A percentile compares a stretch with the other conserved stretches of the same genome.
These are phyloP conservation scores for Acomys russatus DNA, from an alignment of 2,797 vertebrate species.

Conservation along the genomic window DNA sequence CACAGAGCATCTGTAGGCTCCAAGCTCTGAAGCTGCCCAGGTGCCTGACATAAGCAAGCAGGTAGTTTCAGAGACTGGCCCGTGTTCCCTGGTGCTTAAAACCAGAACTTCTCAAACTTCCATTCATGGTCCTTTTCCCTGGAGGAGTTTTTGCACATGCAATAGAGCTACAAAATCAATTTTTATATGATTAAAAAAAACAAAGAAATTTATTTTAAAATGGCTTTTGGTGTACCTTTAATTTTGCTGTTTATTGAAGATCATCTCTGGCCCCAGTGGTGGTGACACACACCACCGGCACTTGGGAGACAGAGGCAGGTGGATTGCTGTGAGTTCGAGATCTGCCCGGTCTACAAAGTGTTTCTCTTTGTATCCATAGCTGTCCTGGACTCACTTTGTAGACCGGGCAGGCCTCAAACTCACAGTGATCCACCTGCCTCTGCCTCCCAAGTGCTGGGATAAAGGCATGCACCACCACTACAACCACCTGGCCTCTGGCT, in stretches of 20 bases:
- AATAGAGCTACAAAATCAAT: neutral
- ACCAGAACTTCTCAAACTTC: neutral
- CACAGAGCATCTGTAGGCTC: neutral
- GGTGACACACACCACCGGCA: neutral
- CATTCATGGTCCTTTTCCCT: neutral
- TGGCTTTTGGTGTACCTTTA: neutral
- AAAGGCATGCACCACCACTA: too few species aligned
- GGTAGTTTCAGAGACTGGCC: neutral
- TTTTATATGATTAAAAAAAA: neutral
- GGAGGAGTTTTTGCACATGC: neutral
- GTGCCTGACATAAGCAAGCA: neutral
- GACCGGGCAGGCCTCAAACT: too few species aligned
- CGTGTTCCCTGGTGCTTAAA: neutral
- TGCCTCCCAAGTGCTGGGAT: too few species aligned
- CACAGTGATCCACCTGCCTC: too few species aligned
- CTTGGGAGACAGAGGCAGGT: neutral
- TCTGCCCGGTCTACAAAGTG: neutral
- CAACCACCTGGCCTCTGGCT: too few species aligned
- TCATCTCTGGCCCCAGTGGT: neutral
- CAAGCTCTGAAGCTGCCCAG: neutral
- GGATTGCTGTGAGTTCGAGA: neutral
- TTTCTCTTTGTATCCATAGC: too few species aligned
- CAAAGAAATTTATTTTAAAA: neutral
- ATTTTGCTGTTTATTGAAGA: neutral
- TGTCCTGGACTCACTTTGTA: too few species aligned